Evolutionary conservation across 1,140 invertebrate genomes (phyloP).

Genomic region (Atopsyche davidsoni): DNA sequence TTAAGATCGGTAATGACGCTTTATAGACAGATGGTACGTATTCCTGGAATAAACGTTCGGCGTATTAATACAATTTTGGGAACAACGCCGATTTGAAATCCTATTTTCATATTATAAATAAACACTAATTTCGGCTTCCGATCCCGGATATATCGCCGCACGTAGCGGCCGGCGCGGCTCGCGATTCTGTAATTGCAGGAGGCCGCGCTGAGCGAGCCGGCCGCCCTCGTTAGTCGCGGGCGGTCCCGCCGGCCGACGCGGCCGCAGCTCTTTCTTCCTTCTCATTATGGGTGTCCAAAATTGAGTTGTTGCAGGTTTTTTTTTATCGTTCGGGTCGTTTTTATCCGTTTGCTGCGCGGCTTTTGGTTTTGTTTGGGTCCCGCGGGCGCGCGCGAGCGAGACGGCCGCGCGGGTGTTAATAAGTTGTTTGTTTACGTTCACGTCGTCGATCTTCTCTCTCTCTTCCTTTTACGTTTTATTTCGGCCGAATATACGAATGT

Average conservation of each 20-base stretch:
- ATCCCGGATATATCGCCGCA: no score
- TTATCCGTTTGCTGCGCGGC: constrained; percentile 4
- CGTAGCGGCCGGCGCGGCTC: no score
- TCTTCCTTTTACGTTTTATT: constrained; percentile 16
- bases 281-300: constrained; percentile 31
- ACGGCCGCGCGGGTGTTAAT: constrained; percentile 27
- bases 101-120: no score
- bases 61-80: no score
- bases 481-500: constrained; percentile 12
- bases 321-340: constrained; percentile 10
- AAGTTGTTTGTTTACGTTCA: constrained; percentile 32
- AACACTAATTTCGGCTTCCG: no score
- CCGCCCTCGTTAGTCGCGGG: no score
- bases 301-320: constrained; percentile 30
- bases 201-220: no score
- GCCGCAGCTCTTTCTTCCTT: constrained; percentile 17
- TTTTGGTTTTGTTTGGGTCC: constrained; percentile 15
- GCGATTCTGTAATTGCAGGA: no score
- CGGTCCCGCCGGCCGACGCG: constrained; percentile 2
- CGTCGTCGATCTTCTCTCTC: constrained; percentile 28
- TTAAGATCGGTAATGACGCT: no score
- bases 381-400: constrained; percentile 6
- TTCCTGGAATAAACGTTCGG: no score
- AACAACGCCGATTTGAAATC: no score
- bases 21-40: no score